Base-by-base conservation (phyloP, 2,797 vertebrate species). In the Onychomys torridus region DNA sequence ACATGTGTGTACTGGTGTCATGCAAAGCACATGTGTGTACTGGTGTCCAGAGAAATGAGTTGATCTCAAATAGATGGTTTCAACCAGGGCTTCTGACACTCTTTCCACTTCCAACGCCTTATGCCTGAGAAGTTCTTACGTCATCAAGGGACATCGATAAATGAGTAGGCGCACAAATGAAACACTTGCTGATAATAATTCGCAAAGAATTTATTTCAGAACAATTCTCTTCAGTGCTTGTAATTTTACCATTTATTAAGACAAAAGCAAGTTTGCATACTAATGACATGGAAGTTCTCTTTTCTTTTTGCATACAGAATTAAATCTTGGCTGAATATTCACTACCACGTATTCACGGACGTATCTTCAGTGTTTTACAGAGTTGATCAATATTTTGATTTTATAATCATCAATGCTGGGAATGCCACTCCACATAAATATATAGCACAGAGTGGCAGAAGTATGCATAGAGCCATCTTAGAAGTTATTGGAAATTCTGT, bases 331-430 rank as follows among this genome's bases (percentile, higher is more conserved):
- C 55, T 89, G 55, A 40, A 32, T 59, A 73, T 59, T 59, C 52
- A 32, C 29, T 11, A 75, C 10, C 27, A 32, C 19, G 27, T n/a
- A n/a, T n/a, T n/a, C n/a, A n/a, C n/a, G 40, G 73, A 63, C 2
- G 4, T 46, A 63, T 77, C 57, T n/a, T 89, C 87, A 63, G 3
- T 63, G 57, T 61, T 89, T 77, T 77, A 77, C 57, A 27, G 73
- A 27, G 21, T 21, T 73, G 67, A 87, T 89, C 87, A 46, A 59
- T 75, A 89, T 89, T 89, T 89, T 61, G 71, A 77, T 77, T 75
- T 76, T 77, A n/a, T 61, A 76, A 59, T 76, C 29, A 25, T 63
- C 71, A 77, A 1, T 49, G 37, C 71, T 77, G 71, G 57, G 57
- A 77, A 77, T 46, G 71, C 4, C 57, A 46, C 40, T 76, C 63